phyloP scores from a whole-genome alignment of 35 echinoderm and acorn worm genomes.

The Hemicentrotus pulcherrimus region DNA sequence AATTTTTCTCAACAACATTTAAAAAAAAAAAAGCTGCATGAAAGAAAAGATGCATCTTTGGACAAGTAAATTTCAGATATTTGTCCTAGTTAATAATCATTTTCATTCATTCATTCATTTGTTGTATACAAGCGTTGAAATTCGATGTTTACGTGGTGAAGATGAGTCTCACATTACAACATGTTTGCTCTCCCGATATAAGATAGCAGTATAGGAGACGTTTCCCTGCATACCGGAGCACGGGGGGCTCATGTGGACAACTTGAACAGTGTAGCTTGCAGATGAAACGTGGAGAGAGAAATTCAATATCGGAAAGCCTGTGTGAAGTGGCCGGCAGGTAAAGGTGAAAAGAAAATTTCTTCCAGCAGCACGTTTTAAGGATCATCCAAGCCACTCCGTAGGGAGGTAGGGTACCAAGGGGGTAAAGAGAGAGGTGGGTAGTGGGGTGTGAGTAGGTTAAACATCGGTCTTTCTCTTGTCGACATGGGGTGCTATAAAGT shows the following conservation, averaged over 20 bases:
- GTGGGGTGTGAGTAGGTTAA: neutral
- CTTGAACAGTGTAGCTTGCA: slow-evolving; percentile 3
- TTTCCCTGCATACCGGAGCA: neutral
- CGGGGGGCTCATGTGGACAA: neutral
- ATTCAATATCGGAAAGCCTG: neutral
- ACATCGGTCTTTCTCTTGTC: neutral
- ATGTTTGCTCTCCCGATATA: neutral
- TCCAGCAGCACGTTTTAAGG: neutral
- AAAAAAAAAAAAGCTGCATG: no score
- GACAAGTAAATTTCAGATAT: neutral
- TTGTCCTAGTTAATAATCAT: neutral
- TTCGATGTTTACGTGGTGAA: neutral
- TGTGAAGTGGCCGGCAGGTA: slow-evolving; percentile 2
- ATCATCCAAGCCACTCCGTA: neutral
- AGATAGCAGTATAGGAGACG: neutral
- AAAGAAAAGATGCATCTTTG: no score
- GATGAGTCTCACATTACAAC: neutral
- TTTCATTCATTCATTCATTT: neutral
- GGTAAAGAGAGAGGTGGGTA: neutral
- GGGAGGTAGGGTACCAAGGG: neutral
- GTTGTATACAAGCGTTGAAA: neutral
- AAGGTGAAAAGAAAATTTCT: neutral
- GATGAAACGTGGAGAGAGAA: slow-evolving; percentile 10
- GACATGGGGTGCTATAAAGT: neutral
- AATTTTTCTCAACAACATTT: no score